These are phyloP conservation scores for Ranitomeya imitator DNA, from an alignment of 2,113 vertebrate species.

Conservation along the genomic window DNA sequence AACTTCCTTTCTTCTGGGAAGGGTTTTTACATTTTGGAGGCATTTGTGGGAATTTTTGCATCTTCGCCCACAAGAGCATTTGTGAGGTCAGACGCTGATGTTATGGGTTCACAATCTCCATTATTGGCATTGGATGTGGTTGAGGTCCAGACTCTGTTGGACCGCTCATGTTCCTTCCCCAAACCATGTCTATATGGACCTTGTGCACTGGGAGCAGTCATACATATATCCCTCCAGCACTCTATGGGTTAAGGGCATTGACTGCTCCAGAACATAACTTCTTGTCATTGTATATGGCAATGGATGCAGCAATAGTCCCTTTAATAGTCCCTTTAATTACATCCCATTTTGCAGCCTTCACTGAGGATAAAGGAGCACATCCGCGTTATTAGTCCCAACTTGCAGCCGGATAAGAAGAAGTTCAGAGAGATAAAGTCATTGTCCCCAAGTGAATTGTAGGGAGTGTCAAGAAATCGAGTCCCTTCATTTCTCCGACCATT, in stretches of 20 bases:
- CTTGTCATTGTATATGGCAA: not conserved
- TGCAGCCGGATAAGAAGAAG: constrained; percentile 15
- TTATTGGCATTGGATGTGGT: no score
- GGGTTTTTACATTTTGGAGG: no score
- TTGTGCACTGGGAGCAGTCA: no score
- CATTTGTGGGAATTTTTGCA: no score
- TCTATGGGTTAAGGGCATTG: not conserved
- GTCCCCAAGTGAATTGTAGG: constrained; percentile 23
- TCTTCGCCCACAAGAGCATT: no score
- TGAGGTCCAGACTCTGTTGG: no score
- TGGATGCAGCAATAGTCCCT: constrained; percentile 13
- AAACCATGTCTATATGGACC: no score
- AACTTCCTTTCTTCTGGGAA: no score
- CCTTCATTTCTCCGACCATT: not conserved
- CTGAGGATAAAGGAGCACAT: constrained; percentile 26
- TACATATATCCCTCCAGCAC: not conserved
- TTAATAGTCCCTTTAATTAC: constrained; percentile 25
- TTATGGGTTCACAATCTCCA: no score
- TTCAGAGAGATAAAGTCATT: constrained; percentile 34
- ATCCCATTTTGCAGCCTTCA: constrained; percentile 29
- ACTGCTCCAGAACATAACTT: not conserved
- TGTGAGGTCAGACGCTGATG: no score
- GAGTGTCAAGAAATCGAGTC: constrained; percentile 28
- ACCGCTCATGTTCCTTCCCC: no score
- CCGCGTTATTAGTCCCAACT: constrained; percentile 37